These are phyloP conservation scores for Sycophila texana DNA, from an alignment of 2,888 invertebrate species.

Conservation along the genomic window DNA sequence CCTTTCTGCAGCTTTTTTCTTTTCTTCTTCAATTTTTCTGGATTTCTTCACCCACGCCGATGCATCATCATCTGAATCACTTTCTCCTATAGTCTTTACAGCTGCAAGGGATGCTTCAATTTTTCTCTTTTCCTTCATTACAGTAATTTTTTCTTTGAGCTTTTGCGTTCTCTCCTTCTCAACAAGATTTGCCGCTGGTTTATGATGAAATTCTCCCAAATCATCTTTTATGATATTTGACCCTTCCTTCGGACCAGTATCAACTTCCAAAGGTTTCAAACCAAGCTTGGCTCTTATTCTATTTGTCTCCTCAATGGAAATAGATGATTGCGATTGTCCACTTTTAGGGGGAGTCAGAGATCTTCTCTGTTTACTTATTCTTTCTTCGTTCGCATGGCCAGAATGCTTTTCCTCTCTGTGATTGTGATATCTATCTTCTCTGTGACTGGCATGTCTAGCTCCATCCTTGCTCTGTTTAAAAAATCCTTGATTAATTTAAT, in stretches of 20 bases:
- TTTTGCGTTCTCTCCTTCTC: slow-evolving; percentile 87
- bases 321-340: slow-evolving; percentile 77
- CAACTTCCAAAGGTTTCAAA: slow-evolving; percentile 90
- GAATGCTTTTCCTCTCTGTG: slow-evolving; percentile 40
- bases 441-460: slow-evolving; percentile 14
- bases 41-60: slow-evolving; percentile 90
- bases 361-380: slow-evolving; percentile 41
- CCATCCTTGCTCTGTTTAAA: slow-evolving; percentile 27
- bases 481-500: not conserved
- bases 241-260: slow-evolving; percentile 65
- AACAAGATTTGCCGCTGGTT: slow-evolving; percentile 86
- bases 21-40: slow-evolving; percentile 86
- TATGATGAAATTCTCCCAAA: slow-evolving; percentile 90
- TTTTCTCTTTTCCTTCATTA: slow-evolving; percentile 87
- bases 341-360: slow-evolving; percentile 64
- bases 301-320: slow-evolving; percentile 92
- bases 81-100: slow-evolving; percentile 82
- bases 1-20: slow-evolving; percentile 89
- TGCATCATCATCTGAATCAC: slow-evolving; percentile 85
- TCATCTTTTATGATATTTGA: slow-evolving; percentile 76
- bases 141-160: slow-evolving; percentile 86
- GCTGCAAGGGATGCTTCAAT: slow-evolving; percentile 83
- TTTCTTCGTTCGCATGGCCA: slow-evolving; percentile 41
- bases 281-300: slow-evolving; percentile 94
- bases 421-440: slow-evolving; percentile 25